Evolutionary conservation across 1,140 invertebrate species (phyloP), one percentile per base, ranked within the genome.

Genomic region (Melipona quadrifasciata): DNA sequence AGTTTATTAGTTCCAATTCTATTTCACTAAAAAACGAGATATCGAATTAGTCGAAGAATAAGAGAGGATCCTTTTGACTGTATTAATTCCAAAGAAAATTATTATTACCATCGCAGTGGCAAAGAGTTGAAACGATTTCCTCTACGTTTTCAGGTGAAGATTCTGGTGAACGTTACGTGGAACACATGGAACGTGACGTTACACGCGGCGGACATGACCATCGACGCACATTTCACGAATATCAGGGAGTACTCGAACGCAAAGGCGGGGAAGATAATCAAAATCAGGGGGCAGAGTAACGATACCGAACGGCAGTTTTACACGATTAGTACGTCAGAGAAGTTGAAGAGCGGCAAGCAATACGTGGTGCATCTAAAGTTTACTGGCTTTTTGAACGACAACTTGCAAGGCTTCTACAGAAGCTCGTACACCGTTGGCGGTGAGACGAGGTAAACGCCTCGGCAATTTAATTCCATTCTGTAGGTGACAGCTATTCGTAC

Each of bases 351-450:
- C 5, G 97, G 95, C 10, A 89, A 94, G 64, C 93, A 96, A 80
- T 98, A 98, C 92, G 93, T 96, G 24, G 92, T 98, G 68, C 93
- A 96, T 84, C 96, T 98, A 71, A 96, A 95, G 58, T 98, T 97
- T 90, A 94, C 95, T 2, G 97, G 97, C 6, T 93, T 96, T 34
- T 93, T 98, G 2, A 97, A 97, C 90, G 96, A 98, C 90, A 96
- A 97, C 85, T 93, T 98, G 55, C 96, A 97, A 89, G 98, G 98
- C 31, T 98, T 99, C 93, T 99, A 99, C 92, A 95, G 97, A 84
- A 98, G 98, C 94, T 97, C 97, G 3, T 99, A 99, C 91, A 96
- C 95, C 86, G 95, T 96, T 58, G 95, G 95, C 53, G 96, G 96
- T 87, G 95, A 96, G 61, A 97, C 96, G 82, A 97, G 96, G 97